These are phyloP conservation scores for Nyctalus aviator DNA, from an alignment of 2,797 vertebrate species.

Conservation along the genomic window DNA sequence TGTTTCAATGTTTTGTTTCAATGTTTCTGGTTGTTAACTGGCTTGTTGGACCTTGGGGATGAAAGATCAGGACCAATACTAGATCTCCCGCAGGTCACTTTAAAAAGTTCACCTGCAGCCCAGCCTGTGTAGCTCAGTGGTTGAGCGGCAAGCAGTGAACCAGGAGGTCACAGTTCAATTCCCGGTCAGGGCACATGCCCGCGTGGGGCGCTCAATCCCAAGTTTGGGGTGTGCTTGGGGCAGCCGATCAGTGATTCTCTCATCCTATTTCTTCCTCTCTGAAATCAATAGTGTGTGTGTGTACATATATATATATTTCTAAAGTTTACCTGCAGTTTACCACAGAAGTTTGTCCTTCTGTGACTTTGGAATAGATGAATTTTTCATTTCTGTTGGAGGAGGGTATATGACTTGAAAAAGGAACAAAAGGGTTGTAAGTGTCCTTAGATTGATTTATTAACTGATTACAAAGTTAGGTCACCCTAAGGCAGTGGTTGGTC, in stretches of 20 bases:
- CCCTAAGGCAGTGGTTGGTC: neutral
- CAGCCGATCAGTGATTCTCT: neutral
- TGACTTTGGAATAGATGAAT: slow-evolving; percentile 72
- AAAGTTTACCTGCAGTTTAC: slow-evolving; percentile 40
- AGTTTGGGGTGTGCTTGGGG: neutral
- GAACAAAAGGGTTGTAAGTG: slow-evolving; percentile 39
- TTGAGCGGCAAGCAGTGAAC: neutral
- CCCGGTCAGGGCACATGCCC: neutral
- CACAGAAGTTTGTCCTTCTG: slow-evolving; percentile 23
- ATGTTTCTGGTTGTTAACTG: neutral
- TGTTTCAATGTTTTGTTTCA: neutral
- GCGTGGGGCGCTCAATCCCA: neutral
- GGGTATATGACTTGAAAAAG: slow-evolving; percentile 54
- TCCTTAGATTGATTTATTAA: slow-evolving; percentile 59
- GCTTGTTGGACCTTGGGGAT: neutral
- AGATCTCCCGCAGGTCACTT: neutral
- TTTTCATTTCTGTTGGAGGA: slow-evolving; percentile 50
- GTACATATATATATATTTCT: too few species aligned
- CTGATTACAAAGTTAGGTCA: slow-evolving; percentile 57
- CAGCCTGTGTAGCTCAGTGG: neutral
- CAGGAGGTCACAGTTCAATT: neutral
- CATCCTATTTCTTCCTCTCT: neutral
- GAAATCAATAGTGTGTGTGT: too few species aligned
- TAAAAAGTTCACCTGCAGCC: neutral
- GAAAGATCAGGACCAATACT: neutral